Percentiles rank a stretch among this genome's conserved stretches.
phyloP scores from a whole-genome alignment of 2,888 invertebrate genomes.

The Metellina segmentata region DNA sequence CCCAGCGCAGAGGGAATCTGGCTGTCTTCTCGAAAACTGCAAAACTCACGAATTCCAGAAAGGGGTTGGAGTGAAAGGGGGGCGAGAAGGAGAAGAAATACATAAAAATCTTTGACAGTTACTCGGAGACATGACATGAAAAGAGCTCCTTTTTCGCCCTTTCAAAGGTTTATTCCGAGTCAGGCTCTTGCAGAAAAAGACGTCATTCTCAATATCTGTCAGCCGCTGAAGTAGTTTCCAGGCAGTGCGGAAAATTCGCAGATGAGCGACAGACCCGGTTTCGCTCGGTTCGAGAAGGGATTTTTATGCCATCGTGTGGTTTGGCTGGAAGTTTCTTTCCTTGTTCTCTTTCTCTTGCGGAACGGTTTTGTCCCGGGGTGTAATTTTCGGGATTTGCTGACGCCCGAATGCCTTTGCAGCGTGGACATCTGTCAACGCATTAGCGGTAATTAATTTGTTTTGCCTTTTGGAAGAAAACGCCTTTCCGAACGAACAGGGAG shows the following conservation, averaged over 20 bases:
- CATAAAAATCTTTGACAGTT: constrained; percentile 74
- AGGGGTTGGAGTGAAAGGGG: not conserved
- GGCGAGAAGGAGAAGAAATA: constrained; percentile 35
- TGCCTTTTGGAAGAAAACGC: not conserved
- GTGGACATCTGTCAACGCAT: not conserved
- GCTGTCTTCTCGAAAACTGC: constrained; percentile 21
- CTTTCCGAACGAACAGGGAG: too few relatives aligned
- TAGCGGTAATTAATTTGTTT: not conserved
- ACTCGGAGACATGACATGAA: constrained; percentile 73
- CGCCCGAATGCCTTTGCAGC: too few relatives aligned
- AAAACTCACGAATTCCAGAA: constrained; percentile 38
- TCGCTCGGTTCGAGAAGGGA: constrained; percentile 3
- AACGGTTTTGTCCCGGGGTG: not conserved
- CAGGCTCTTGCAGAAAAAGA: constrained; percentile 32
- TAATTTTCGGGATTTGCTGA: not conserved
- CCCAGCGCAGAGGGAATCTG: constrained; percentile 28
- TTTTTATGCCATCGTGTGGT: constrained; percentile 1
- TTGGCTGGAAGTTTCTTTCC: constrained; percentile 22
- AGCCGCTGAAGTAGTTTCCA: constrained; percentile 51
- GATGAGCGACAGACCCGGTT: constrained; percentile 52
- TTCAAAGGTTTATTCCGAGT: constrained; percentile 66
- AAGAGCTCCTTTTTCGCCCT: constrained; percentile 55
- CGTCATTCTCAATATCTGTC: constrained; percentile 73
- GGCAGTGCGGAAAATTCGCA: constrained; percentile 26
- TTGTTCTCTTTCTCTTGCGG: not conserved